Evolutionary conservation across 2,797 vertebrate genomes (phyloP).

Genomic region (Sebastes kiyomatsui): DNA sequence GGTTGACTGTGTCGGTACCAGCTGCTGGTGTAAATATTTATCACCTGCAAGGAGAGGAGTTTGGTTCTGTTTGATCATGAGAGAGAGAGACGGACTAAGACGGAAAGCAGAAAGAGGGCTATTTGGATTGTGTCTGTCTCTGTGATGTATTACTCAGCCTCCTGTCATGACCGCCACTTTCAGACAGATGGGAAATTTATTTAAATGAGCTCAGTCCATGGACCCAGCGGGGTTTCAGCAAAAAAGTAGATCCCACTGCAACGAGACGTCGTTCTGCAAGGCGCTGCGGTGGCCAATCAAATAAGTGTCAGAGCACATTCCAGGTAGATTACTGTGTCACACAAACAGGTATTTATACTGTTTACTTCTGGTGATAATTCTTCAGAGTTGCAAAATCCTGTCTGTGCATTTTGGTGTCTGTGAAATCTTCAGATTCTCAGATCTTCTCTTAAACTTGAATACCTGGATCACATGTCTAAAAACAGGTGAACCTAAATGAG

Average conservation of each 20-base stretch:
- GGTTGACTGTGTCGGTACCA: slow-evolving; percentile 28
- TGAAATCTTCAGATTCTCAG: background rate
- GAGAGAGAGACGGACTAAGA: background rate
- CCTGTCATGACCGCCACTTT: background rate
- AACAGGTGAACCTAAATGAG: too few relatives aligned
- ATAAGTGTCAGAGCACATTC: background rate
- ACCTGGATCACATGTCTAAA: too few relatives aligned
- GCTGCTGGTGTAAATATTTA: slow-evolving; percentile 40
- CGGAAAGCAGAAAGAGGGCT: background rate
- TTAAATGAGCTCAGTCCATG: background rate
- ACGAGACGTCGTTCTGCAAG: background rate
- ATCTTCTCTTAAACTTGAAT: too few relatives aligned
- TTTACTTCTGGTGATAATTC: background rate
- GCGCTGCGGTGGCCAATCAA: background rate
- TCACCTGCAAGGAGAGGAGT: background rate
- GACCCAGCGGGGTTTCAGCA: background rate
- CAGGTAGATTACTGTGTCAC: background rate
- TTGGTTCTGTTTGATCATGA: background rate
- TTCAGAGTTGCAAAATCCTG: background rate
- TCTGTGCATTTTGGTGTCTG: background rate
- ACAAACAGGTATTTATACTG: background rate
- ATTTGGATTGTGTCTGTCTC: background rate
- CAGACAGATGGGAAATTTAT: background rate
- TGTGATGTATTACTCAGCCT: background rate
- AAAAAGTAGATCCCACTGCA: background rate